Evolutionary conservation across 2,888 invertebrate species (phyloP), one percentile per base, ranked within the genome.

Genomic region (Heteromurus nitidus): DNA sequence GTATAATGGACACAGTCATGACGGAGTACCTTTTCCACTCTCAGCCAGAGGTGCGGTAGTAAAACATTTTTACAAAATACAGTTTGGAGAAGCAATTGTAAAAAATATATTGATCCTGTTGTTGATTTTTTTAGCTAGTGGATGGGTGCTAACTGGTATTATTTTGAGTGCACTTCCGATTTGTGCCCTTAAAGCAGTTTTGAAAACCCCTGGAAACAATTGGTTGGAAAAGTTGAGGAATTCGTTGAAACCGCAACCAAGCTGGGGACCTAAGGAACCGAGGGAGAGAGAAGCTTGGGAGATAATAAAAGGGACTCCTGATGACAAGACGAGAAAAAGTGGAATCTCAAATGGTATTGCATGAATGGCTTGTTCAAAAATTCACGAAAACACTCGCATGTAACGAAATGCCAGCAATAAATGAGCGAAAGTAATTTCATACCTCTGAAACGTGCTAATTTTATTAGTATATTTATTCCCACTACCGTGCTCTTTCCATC

Each of bases 121-220:
- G n/a, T n/a, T 20, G 31, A 30, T n/a, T n/a, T n/a, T 50, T 68
- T 22, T 24, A 84, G 81, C 72, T 2, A 82, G 60, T 26, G 84
- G 82, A n/a, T 82, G 82, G 82, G 13, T 82, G 1, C 62, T 84
- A 18, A 50, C 75, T 1, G 84, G 86, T 0, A 83, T 91, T 62
- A 91, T 91, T 18, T 88, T 91, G 1, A 60, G 64, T 20, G 28
- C 60, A 5, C 89, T 92, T 20, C 89, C 91, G 0, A 87, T 91
- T 2, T 92, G 91, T 91, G 89, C 89, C 3, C 22, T 88, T 2
- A 0, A 88, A 69, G 83, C 90, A 2, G 75, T 89, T 13, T 5
- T 84, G 84, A 18, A 88, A 87, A 74, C 50, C 30, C 62, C 64
- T 3, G 79, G 79, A 18, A 20, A 31, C 20, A 76, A 68, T 16